These are phyloP conservation scores for Scarus forsteni DNA, from an alignment of 2,797 vertebrate genomes.

Conservation along the genomic window DNA sequence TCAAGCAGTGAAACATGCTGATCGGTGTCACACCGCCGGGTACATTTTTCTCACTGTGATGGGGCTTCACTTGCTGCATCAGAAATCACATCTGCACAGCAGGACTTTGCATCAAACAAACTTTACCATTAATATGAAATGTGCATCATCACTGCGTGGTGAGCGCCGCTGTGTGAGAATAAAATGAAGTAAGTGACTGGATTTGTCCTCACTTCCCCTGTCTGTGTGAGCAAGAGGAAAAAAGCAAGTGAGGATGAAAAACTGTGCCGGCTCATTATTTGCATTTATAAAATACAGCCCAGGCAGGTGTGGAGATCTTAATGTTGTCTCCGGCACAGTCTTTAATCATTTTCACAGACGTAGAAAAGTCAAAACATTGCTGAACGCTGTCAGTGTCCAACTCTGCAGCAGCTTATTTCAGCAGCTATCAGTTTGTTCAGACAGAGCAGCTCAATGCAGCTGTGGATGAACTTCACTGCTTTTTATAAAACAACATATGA, in stretches of 20 bases:
- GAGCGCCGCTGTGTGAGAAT: neutral
- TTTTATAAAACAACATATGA: too few species aligned
- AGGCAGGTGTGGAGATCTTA: too few species aligned
- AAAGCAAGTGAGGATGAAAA: neutral
- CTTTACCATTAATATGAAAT: neutral
- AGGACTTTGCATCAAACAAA: slow-evolving; percentile 12
- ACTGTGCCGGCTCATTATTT: too few species aligned
- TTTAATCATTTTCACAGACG: too few species aligned
- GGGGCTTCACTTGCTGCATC: slow-evolving; percentile 8
- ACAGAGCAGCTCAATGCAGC: too few species aligned
- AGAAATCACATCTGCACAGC: slow-evolving; percentile 26
- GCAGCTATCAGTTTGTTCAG: too few species aligned
- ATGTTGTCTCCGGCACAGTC: too few species aligned
- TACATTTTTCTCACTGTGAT: slow-evolving; percentile 5
- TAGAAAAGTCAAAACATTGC: too few species aligned
- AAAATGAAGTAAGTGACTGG: neutral
- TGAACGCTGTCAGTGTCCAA: too few species aligned
- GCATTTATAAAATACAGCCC: neutral
- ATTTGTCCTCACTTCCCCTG: neutral
- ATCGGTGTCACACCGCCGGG: slow-evolving; percentile 35
- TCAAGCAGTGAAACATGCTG: slow-evolving; percentile 32
- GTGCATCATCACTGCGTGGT: neutral
- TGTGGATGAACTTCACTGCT: too few species aligned
- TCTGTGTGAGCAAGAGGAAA: neutral
- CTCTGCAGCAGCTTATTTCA: too few species aligned